phyloP scores from a whole-genome alignment of 1,140 invertebrate species.

The Contarinia nasturtii region DNA sequence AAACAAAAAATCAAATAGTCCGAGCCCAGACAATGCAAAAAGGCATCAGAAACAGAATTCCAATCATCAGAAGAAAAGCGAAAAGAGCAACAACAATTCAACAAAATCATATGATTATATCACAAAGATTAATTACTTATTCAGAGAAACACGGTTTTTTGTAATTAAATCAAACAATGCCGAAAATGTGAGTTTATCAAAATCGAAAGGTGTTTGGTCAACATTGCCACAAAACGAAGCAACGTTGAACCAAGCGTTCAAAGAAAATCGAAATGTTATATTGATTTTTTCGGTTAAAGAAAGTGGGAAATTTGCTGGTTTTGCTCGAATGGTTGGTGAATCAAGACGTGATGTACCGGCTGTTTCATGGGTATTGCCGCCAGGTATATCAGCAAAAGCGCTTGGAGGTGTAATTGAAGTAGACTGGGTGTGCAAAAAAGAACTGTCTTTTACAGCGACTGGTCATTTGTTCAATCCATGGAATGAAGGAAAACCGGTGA shows the following conservation, averaged over 20 bases:
- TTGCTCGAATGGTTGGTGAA: slow-evolving; percentile 72
- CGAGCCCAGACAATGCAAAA: slow-evolving; percentile 28
- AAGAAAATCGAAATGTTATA: slow-evolving; percentile 82
- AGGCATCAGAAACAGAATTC: slow-evolving; percentile 23
- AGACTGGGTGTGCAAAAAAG: slow-evolving; percentile 92
- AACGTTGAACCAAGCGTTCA: slow-evolving; percentile 85
- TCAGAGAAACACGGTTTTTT: slow-evolving; percentile 88
- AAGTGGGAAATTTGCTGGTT: slow-evolving; percentile 85
- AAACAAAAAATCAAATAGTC: slow-evolving; percentile 15
- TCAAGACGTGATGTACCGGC: slow-evolving; percentile 75
- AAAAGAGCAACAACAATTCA: slow-evolving; percentile 16
- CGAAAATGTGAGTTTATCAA: slow-evolving; percentile 88
- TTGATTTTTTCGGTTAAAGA: slow-evolving; percentile 95
- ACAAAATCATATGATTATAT: slow-evolving; percentile 64
- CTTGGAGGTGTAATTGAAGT: slow-evolving; percentile 89
- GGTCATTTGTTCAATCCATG: slow-evolving; percentile 90
- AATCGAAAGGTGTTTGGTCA: slow-evolving; percentile 93
- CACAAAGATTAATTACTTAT: slow-evolving; percentile 84
- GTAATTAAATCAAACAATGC: slow-evolving; percentile 96
- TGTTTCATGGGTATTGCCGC: slow-evolving; percentile 90
- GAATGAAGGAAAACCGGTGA: slow-evolving; percentile 97
- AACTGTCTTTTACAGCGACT: slow-evolving; percentile 81
- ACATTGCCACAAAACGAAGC: slow-evolving; percentile 93
- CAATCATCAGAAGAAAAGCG: background rate
- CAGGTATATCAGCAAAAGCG: slow-evolving; percentile 77